Percentiles rank a stretch among this genome's conserved stretches.
Conservation (phyloP, 1,140 invertebrate genomes). For the Amyelois transitella region DNA sequence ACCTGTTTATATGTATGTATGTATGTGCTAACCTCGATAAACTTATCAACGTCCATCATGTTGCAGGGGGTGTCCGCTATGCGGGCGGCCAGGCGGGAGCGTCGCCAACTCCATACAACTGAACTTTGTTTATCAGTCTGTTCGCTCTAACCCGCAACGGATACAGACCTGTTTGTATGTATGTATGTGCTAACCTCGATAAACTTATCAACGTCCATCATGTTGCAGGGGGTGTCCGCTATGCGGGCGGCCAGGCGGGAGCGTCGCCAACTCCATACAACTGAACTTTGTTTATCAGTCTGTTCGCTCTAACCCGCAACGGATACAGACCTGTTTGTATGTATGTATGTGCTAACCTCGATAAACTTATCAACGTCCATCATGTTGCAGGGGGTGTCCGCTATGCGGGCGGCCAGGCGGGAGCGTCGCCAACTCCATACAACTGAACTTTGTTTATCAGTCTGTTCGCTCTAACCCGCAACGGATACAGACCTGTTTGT, state of each 20-base stretch:
- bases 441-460: too few relatives aligned
- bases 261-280: constrained; percentile 83
- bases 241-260: constrained; percentile 86
- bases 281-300: too few relatives aligned
- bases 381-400: constrained; percentile 88
- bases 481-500: neutral
- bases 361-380: constrained; percentile 89
- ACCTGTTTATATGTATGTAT: neutral
- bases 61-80: constrained; percentile 90
- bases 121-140: too few relatives aligned
- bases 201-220: constrained; percentile 89
- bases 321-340: neutral
- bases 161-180: neutral
- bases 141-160: neutral
- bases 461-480: neutral
- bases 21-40: constrained; percentile 78
- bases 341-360: constrained; percentile 67
- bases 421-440: constrained; percentile 83
- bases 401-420: constrained; percentile 83
- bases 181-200: constrained; percentile 74
- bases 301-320: neutral
- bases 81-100: constrained; percentile 84
- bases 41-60: constrained; percentile 88
- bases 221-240: constrained; percentile 88
- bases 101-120: constrained; percentile 89